Base-by-base conservation (phyloP, 64 coral and sea anemone species). In the Actinia tenebrosa region DNA sequence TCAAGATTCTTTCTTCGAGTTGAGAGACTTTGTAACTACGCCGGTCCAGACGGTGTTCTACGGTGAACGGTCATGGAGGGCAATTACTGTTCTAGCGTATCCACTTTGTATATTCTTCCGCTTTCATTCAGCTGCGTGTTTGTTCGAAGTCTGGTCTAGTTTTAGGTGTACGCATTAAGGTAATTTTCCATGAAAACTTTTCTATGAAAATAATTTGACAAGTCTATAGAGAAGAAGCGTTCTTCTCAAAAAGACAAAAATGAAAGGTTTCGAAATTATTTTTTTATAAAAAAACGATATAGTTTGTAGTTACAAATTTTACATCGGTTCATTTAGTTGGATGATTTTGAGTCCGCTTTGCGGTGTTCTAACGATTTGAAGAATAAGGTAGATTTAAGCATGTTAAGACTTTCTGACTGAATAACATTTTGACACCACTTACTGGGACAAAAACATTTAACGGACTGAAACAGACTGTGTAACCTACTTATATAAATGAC, bases 41-140 rank as follows among this genome's bases (percentile, higher is more conserved):
- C 93, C 93, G 22, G 91, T 99, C 54, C 97, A 99, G 82, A 99
- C 88, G 18, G 86, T 89, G 14, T 99, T 99, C 86, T 99, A 99
- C 44, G 93, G 97, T 54, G 93, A 99, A 82, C 92, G 80, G 30
- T 95, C 97, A 23, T 99, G 97, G 97, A 86, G 91, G 85, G 93
- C 93, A 2, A 95, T 99, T 75, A 95, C 93, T 8, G 89, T 90
- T 19, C 87, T 99, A 63, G 93, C 97, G 13, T 99, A 99, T 77
- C 97, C 97, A 23, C 86, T 99, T 26, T 95, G 93, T 77, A 92
- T 95, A 62, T 95, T 99, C 80, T 99, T 99, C 87, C 97, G 93
- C 20, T 99, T 99, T 85, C 93, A 95, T 83, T 99, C 97, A 10
- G 93, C 97, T 17, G 93, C 93, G 59, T 99, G 97, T 89, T 68